Evolutionary conservation across 2,888 invertebrate genomes (phyloP).

Genomic region (Lasioglossum malachurum): DNA sequence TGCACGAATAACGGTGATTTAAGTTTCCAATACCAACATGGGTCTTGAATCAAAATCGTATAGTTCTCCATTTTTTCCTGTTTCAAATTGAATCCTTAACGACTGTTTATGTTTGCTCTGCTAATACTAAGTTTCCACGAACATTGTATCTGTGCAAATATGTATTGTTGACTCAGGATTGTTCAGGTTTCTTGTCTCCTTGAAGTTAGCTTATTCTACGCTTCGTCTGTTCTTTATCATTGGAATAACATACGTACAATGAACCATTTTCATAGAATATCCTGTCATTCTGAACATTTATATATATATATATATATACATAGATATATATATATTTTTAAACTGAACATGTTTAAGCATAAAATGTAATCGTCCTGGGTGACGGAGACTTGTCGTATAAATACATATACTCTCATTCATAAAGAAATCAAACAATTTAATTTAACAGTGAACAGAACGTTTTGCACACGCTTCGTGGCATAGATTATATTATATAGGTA

Average conservation of each 20-base stretch:
- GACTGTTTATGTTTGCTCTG: not conserved
- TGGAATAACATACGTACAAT: not conserved
- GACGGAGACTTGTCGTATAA: not conserved
- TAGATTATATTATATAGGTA: conserved; percentile 10
- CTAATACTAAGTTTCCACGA: not conserved
- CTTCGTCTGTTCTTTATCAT: not conserved
- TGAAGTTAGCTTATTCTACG: not conserved
- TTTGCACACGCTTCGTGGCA: not conserved
- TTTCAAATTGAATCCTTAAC: not conserved
- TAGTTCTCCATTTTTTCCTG: not conserved
- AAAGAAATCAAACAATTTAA: conserved; percentile 28
- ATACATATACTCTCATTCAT: conserved; percentile 5
- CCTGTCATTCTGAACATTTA: not conserved
- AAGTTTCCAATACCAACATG: not conserved
- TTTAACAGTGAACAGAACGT: conserved; percentile 5
- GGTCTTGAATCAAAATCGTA: not conserved
- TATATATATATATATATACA: not conserved
- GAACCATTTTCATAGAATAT: not conserved
- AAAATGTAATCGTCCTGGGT: conserved; percentile 26
- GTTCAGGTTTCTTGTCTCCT: not conserved
- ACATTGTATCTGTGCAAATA: not conserved
- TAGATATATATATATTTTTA: not conserved
- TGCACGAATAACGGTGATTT: not conserved
- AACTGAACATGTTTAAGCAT: conserved; percentile 24
- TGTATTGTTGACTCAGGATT: not conserved